Conservation (phyloP, 2,113 vertebrate species). For the Hypanus sabinus region DNA sequence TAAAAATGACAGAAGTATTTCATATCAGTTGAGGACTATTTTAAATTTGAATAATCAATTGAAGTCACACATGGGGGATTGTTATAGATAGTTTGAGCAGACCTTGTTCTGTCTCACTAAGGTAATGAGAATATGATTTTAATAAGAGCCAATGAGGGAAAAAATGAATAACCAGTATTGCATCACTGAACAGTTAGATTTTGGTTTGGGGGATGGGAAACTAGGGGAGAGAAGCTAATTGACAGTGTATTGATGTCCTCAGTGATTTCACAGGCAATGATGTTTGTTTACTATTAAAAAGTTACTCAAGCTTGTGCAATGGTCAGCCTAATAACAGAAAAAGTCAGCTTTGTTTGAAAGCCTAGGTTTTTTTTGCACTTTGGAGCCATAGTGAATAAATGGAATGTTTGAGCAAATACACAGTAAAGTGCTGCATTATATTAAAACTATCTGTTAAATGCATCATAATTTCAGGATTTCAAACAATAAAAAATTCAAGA, state of each 20-base stretch:
- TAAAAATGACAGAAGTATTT: conserved; percentile 20
- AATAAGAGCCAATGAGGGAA: conserved; percentile 39
- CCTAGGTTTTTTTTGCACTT: not conserved
- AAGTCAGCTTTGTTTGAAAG: not conserved
- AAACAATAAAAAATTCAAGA: not conserved
- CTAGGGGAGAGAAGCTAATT: not conserved
- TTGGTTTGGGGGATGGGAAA: not conserved
- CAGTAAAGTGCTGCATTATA: not conserved
- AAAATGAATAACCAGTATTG: conserved; percentile 40
- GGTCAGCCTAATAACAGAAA: not conserved
- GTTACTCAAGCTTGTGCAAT: not conserved
- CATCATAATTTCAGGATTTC: not conserved
- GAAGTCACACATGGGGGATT: not conserved
- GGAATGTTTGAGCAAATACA: not conserved
- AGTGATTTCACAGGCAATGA: not conserved
- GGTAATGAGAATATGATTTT: not conserved
- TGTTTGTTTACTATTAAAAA: not conserved
- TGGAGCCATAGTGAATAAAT: not conserved
- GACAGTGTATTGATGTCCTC: not conserved
- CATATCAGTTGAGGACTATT: not conserved
- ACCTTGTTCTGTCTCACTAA: conserved; percentile 9
- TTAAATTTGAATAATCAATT: conserved; percentile 28
- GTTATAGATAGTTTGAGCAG: not conserved
- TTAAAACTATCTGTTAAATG: not conserved
- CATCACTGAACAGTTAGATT: conserved; percentile 18